Base-by-base conservation (phyloP, 2,113 vertebrate species). In the Otocyon megalotis region DNA sequence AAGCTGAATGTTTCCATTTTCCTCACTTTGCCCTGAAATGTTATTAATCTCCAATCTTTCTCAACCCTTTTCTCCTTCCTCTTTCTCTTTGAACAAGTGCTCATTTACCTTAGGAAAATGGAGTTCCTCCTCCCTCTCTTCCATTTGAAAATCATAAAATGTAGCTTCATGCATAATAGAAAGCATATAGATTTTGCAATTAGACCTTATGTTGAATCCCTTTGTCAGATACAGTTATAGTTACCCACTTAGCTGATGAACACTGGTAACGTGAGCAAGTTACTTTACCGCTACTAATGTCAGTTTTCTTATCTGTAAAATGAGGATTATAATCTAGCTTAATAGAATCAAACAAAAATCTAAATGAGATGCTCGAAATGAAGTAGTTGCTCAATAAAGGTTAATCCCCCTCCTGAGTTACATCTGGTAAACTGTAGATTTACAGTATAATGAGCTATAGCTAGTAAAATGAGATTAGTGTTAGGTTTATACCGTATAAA, bases 1-100 rank as follows among this genome's bases (percentile, higher is more conserved):
- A 65, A n/a, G 30, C 83, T 60, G 37, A 79, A 50, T 3, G 10
- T 86, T 94, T 80, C 43, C 26, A 32, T 84, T 85, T 96, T 96
- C 54, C 28, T 94, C 58, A 63, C 20, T 80, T 96, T 30, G 8
- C 35, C 54, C 69, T 96, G 77, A 94, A 60, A 37, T 72, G 92
- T 93, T 80, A 50, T 80, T 69, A 54, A 62, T 54, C 22, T 67
- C 37, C 20, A n/a, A 0, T 86, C 28, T 88, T 63, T 62, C 17
- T 82, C 30, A 90, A 17, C 2, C 19, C 17, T 56, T 86, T 95
- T 60, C 19, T 19, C 17, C 37, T 85, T 74, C 56, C 16, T 65
- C n/a, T 32, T 69, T 93, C 14, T 82, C 62, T 65, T 93, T 37
- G 28, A 74, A 3, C 35, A 85, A 74, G 24, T 92, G 26, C 26